Conservation (phyloP, 2,113 vertebrate species). For the Pristiophorus japonicus region DNA sequence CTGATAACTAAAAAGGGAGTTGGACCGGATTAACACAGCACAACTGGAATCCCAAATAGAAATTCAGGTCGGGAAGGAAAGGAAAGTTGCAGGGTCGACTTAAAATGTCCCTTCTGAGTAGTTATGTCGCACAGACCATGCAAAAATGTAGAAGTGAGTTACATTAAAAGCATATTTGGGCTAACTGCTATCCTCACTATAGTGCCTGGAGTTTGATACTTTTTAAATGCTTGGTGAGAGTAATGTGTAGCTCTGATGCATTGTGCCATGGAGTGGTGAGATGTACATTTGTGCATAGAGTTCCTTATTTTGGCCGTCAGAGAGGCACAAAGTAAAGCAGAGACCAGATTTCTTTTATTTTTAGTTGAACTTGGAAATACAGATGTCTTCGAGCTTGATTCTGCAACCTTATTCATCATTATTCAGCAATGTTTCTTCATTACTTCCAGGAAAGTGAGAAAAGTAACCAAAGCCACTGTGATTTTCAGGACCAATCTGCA, state of each 20-base stretch:
- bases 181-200: not conserved
- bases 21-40: not conserved
- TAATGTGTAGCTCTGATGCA: not conserved
- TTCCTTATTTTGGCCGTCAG: not conserved
- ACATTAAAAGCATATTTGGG: too few relatives aligned
- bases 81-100: not conserved
- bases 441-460: conserved; percentile 30
- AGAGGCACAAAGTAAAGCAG: not conserved
- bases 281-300: not conserved
- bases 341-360: not conserved
- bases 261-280: not conserved
- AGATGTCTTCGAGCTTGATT: not conserved
- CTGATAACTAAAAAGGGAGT: not conserved
- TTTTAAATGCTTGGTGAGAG: not conserved
- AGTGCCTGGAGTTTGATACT: not conserved
- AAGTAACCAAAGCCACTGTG: conserved; percentile 34
- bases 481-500: conserved; percentile 47
- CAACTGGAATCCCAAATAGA: not conserved
- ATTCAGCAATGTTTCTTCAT: conserved; percentile 17
- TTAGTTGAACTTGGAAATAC: not conserved
- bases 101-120: not conserved
- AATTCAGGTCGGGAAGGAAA: not conserved
- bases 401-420: not conserved
- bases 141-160: not conserved
- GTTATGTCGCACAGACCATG: not conserved